Evolutionary conservation across 2,888 invertebrate species (phyloP).

Genomic region (Coelinius sp.): DNA sequence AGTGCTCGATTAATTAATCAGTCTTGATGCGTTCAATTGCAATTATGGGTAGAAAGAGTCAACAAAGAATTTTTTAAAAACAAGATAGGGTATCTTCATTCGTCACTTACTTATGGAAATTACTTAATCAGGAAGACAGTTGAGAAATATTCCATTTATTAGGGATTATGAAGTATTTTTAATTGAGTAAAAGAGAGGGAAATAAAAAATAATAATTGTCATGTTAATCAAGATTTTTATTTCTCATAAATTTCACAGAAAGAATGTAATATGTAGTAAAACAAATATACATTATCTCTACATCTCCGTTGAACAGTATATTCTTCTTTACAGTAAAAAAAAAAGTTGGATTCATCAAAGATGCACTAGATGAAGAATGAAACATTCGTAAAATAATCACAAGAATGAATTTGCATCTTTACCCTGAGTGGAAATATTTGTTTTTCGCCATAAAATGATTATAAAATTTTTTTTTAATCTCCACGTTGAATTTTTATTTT

Average conservation of each 20-base stretch:
- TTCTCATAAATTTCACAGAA: constrained; percentile 21
- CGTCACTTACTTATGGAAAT: no score
- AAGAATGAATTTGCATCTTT: constrained; percentile 36
- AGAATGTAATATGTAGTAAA: not conserved
- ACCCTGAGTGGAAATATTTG: not conserved
- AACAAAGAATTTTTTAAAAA: no score
- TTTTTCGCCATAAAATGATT: not conserved
- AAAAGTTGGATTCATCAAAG: not conserved
- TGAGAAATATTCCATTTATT: no score
- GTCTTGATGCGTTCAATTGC: not conserved
- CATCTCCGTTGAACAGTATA: not conserved
- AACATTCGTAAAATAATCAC: constrained; percentile 28
- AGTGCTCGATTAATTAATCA: not conserved
- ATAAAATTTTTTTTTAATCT: not conserved
- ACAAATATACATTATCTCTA: constrained; percentile 17
- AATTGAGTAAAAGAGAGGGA: not conserved
- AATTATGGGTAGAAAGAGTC: no score
- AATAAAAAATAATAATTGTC: not conserved
- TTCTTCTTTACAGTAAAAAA: constrained; percentile 12
- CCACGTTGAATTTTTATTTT: not conserved
- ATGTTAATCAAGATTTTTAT: constrained; percentile 35
- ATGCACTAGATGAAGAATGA: not conserved
- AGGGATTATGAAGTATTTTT: no score
- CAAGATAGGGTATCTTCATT: no score
- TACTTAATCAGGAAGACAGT: no score